Evolutionary conservation across 2,888 invertebrate species (phyloP).

Genomic region (Agonopterix subpropinquella): DNA sequence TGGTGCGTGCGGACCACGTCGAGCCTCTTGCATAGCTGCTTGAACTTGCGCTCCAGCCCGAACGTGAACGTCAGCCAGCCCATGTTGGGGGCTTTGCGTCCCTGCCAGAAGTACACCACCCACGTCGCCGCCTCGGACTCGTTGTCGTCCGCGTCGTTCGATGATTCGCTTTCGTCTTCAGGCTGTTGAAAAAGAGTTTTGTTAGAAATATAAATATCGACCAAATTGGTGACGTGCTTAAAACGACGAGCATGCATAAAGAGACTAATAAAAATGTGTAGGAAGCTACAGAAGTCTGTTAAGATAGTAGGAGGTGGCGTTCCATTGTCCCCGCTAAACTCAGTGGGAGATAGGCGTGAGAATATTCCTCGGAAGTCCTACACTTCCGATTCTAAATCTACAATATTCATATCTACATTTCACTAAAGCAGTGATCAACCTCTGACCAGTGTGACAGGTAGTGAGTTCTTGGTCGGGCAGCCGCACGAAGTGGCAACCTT

Average conservation of each 20-base stretch:
- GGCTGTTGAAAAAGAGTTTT: slow-evolving; percentile 22
- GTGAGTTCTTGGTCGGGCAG: slow-evolving; percentile 96
- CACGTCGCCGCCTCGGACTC: slow-evolving; percentile 79
- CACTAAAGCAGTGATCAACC: too few species aligned
- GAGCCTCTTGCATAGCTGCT: slow-evolving; percentile 52
- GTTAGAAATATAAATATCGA: too few species aligned
- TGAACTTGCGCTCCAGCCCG: slow-evolving; percentile 78
- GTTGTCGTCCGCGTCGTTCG: slow-evolving; percentile 60
- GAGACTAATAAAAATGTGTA: too few species aligned
- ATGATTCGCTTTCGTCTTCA: slow-evolving; percentile 70
- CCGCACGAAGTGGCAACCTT: slow-evolving; percentile 97
- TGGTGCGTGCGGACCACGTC: slow-evolving; percentile 98
- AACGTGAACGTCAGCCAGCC: slow-evolving; percentile 99
- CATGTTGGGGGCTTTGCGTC: slow-evolving; percentile 97
- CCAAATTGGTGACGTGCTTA: too few species aligned
- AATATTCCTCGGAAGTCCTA: too few species aligned
- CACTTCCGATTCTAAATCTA: too few species aligned
- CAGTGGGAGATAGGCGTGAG: too few species aligned
- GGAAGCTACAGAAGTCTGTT: too few species aligned
- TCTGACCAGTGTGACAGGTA: slow-evolving; percentile 82
- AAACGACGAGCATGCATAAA: too few species aligned
- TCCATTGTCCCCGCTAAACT: too few species aligned
- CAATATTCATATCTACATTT: too few species aligned
- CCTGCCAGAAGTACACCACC: slow-evolving; percentile 99
- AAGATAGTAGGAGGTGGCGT: too few species aligned